These are phyloP conservation scores for Cantharis lateralis DNA, from an alignment of 2,888 invertebrate species.

Conservation along the genomic window DNA sequence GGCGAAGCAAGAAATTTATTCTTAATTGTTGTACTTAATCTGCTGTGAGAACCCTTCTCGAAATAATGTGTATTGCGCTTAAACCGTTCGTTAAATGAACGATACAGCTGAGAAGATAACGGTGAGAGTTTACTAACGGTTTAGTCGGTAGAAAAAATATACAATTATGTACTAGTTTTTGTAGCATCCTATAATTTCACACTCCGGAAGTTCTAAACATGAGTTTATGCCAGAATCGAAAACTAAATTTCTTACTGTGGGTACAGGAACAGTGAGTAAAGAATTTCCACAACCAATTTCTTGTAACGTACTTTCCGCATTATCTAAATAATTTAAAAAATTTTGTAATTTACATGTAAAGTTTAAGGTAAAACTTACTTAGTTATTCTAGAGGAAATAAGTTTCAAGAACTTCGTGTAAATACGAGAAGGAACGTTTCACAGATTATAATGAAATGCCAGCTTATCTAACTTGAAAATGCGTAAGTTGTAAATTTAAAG, in stretches of 20 bases:
- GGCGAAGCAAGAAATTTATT: too few relatives aligned
- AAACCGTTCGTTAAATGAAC: too few relatives aligned
- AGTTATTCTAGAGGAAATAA: background rate
- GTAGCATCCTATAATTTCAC: background rate
- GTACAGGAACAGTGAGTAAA: background rate
- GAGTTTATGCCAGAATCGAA: background rate
- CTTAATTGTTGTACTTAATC: too few relatives aligned
- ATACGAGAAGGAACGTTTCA: background rate
- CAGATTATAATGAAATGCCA: background rate
- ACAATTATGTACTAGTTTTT: too few relatives aligned
- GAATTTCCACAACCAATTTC: background rate
- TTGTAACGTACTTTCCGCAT: background rate
- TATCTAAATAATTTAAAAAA: background rate
- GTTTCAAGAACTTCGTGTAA: background rate
- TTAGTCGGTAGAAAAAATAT: too few relatives aligned
- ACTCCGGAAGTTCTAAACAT: background rate
- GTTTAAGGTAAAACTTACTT: background rate
- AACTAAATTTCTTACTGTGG: background rate
- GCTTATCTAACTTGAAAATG: background rate
- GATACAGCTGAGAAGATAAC: too few relatives aligned
- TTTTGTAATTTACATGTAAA: background rate
- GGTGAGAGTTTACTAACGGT: too few relatives aligned
- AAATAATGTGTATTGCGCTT: too few relatives aligned
- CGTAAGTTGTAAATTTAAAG: background rate
- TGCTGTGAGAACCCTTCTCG: too few relatives aligned